A percentile compares a stretch with the other conserved stretches of the same genome.
Conservation (phyloP, 2,888 invertebrate species). For the Dioctria linearis region DNA sequence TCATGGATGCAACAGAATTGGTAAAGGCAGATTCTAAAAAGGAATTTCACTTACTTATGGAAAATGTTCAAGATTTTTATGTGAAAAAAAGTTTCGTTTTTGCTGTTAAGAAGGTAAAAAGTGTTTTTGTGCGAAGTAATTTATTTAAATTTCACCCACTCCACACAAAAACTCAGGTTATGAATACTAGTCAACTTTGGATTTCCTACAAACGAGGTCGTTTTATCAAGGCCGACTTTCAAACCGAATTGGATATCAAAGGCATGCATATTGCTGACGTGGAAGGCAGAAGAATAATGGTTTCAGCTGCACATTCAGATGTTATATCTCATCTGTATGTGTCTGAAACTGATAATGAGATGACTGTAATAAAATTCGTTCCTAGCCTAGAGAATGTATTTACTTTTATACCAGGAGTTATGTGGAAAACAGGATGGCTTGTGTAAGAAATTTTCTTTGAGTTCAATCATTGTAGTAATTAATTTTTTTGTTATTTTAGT, state of each 20-base stretch:
- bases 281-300: slow-evolving; percentile 83
- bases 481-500: slow-evolving; percentile 70
- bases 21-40: slow-evolving; percentile 58
- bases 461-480: no score
- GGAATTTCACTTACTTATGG: slow-evolving; percentile 71
- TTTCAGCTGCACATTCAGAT: slow-evolving; percentile 85
- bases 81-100: slow-evolving; percentile 89
- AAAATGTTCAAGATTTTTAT: slow-evolving; percentile 85
- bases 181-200: slow-evolving; percentile 77
- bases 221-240: slow-evolving; percentile 83
- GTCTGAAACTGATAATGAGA: slow-evolving; percentile 79
- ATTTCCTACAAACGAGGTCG: slow-evolving; percentile 83
- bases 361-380: slow-evolving; percentile 79
- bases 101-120: slow-evolving; percentile 77
- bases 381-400: slow-evolving; percentile 85
- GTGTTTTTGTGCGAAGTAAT: slow-evolving; percentile 3
- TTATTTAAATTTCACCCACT: neutral
- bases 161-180: slow-evolving; percentile 56
- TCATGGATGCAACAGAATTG: slow-evolving; percentile 61
- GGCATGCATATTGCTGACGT: slow-evolving; percentile 87
- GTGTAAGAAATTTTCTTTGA: slow-evolving; percentile 74
- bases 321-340: slow-evolving; percentile 85
- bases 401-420: slow-evolving; percentile 86
- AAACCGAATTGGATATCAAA: slow-evolving; percentile 76
- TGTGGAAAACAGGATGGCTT: slow-evolving; percentile 87